phyloP scores from a whole-genome alignment of 1,140 invertebrate genomes.

The Caenorhabditis inopinata region DNA sequence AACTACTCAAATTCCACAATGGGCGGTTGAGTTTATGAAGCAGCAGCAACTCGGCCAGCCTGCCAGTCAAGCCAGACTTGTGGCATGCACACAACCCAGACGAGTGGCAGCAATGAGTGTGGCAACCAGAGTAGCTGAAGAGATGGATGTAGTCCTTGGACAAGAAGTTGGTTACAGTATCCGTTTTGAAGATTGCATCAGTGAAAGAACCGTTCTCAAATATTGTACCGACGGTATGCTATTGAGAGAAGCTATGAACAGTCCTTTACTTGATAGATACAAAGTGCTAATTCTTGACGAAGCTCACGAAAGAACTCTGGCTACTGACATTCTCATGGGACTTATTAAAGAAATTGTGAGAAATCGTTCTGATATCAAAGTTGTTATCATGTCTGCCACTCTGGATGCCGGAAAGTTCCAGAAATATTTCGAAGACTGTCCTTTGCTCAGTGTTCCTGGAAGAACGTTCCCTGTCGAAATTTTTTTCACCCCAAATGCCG shows the following conservation, averaged over 20 bases:
- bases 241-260: constrained; percentile 95
- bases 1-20: constrained; percentile 83
- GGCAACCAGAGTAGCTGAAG: constrained; percentile 93
- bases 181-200: constrained; percentile 98
- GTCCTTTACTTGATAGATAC: constrained; percentile 93
- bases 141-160: constrained; percentile 85
- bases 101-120: constrained; percentile 98
- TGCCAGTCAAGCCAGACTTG: constrained; percentile 69
- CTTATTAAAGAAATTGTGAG: constrained; percentile 82
- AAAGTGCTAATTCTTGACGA: constrained; percentile 92
- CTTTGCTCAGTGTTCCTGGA: constrained; percentile 96
- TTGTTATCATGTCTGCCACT: constrained; percentile 99
- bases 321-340: constrained; percentile 98
- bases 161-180: constrained; percentile 96
- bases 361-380: constrained; percentile 86
- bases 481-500: constrained; percentile 97
- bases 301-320: constrained; percentile 95
- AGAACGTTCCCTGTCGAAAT: constrained; percentile 95
- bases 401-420: constrained; percentile 97
- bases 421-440: constrained; percentile 79
- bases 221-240: constrained; percentile 78
- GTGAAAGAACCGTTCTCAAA: constrained; percentile 83
- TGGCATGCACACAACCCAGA: constrained; percentile 94
- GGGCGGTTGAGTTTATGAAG: constrained; percentile 86
- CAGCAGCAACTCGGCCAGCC: constrained; percentile 20